Evolutionary conservation across 2,888 invertebrate genomes (phyloP).

Genomic region (Bimastos eiseni): DNA sequence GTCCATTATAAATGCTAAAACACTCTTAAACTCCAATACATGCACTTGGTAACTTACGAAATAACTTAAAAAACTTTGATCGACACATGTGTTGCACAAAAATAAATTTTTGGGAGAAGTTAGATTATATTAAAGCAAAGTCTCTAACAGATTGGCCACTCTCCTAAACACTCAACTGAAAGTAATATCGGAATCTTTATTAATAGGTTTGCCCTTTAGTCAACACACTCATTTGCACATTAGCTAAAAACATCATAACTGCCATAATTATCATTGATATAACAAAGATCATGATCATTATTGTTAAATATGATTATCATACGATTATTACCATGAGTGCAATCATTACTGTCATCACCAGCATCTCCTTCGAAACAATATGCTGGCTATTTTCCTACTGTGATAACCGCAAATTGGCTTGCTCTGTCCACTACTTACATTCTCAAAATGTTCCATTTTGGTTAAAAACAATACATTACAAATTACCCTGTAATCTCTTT

Average conservation of each 20-base stretch:
- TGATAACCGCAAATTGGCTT: too few species aligned
- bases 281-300: too few species aligned
- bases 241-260: background rate
- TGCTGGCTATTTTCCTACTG: too few species aligned
- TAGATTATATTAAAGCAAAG: background rate
- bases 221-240: background rate
- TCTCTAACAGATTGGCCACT: background rate
- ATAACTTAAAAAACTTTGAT: background rate
- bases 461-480: background rate
- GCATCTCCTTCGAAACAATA: too few species aligned
- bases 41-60: background rate
- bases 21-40: background rate
- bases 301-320: too few species aligned
- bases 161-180: background rate
- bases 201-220: background rate
- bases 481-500: background rate
- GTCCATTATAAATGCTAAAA: background rate
- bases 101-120: background rate
- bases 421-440: too few species aligned
- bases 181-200: background rate
- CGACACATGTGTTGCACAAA: background rate
- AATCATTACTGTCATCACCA: too few species aligned
- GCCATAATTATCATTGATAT: background rate
- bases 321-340: too few species aligned
- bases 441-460: too few species aligned